phyloP scores from a whole-genome alignment of 2,797 vertebrate genomes.

The Zenarchopterus dispar region DNA sequence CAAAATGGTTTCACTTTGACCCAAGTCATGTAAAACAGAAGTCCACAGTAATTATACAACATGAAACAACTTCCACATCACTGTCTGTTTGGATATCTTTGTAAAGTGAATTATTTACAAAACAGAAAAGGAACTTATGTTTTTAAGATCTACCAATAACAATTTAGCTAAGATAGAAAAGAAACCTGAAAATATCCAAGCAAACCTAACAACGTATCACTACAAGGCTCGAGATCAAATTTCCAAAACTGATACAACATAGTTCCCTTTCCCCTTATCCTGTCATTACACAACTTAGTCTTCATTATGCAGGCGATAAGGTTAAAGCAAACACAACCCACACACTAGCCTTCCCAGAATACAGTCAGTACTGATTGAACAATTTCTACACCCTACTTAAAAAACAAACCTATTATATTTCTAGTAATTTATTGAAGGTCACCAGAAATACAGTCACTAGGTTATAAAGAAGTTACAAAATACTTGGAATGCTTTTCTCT shows the following conservation, averaged over 20 bases:
- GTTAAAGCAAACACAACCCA: constrained; percentile 27
- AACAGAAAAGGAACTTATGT: not conserved
- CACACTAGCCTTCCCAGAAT: not conserved
- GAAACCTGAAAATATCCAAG: not conserved
- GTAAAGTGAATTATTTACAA: not conserved
- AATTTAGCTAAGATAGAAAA: not conserved
- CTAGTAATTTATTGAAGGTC: constrained; percentile 5
- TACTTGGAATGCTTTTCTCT: not conserved
- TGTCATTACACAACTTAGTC: constrained; percentile 7
- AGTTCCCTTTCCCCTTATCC: constrained; percentile 1
- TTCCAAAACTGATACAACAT: not conserved
- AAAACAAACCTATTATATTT: constrained; percentile 18
- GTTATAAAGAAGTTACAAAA: constrained; percentile 6
- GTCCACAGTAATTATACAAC: not conserved
- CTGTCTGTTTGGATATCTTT: not conserved
- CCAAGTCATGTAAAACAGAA: not conserved
- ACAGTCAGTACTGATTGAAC: constrained; percentile 24
- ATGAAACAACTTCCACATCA: constrained; percentile 1
- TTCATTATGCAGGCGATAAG: constrained; percentile 13
- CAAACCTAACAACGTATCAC: too few species aligned
- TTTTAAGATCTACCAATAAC: not conserved
- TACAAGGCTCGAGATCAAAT: too few species aligned
- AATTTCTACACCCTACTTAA: constrained; percentile 13
- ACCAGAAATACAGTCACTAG: not conserved
- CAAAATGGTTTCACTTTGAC: constrained; percentile 11